Evolutionary conservation across 2,888 invertebrate species (phyloP), one percentile per base, ranked within the genome.

Genomic region (Acleris sparsana): DNA sequence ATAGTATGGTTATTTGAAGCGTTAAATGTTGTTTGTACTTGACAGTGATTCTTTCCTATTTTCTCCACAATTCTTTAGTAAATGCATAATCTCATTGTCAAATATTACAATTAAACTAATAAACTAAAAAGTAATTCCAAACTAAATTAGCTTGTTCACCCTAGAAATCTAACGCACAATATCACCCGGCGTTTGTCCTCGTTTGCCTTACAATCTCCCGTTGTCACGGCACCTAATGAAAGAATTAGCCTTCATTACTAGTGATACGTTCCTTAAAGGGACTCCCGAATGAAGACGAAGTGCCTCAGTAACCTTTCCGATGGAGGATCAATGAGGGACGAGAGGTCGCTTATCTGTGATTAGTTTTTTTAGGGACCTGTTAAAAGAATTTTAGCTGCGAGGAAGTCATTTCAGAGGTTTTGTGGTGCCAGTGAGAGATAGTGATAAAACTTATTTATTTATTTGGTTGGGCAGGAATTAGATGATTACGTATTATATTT

Each of bases 211-310:
- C 87, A 83, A 83, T 88, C 88, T 86, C 85, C 87, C 85, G 86
- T 88, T 91, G 91, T 92, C 92, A 90, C 91, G 84, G 81, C 81
- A 86, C 86, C 85, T 92, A 92, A 92, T 92, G 92, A 92, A 92
- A 90, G 92, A 92, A 92, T 92, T 92, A 92, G 92, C 89, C 89
- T 92, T 90, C 91, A 92, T 92, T 92, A 92, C 91, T 83, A 83
- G 84, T 87, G 88, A 91, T 90, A 89, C 88, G 90, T 88, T 86
- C 87, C 90, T 90, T 90, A 90, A 92, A 92, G 90, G 89, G 89
- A 89, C 88, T 88, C 83, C 79, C 85, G 87, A 91, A 91, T 89
- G 85, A 91, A 90, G 89, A 90, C 83, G 86, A 88, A 89, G 88
- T 89, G 84, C 84, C 83, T 82, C 77, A 80, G 84, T 83, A 87